A percentile compares a stretch with the other conserved stretches of the same genome.
Conservation (phyloP, 2,888 invertebrate species). For the Cantharis flavilabris region DNA sequence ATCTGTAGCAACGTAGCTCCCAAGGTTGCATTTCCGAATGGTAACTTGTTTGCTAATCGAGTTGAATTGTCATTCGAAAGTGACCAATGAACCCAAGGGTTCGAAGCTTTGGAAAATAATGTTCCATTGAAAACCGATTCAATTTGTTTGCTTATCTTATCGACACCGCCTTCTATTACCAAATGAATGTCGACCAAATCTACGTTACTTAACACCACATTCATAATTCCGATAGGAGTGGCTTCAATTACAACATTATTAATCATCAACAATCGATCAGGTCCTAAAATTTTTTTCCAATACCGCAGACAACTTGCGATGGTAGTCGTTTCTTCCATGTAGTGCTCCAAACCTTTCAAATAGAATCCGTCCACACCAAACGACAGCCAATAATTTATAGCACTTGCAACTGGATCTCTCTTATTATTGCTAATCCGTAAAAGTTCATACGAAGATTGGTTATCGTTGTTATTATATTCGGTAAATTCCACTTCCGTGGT, state of each 20-base stretch:
- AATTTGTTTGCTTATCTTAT: slow-evolving; percentile 63
- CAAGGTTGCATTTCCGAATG: slow-evolving; percentile 65
- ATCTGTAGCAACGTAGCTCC: slow-evolving; percentile 75
- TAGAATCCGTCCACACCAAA: slow-evolving; percentile 89
- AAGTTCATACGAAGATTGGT: slow-evolving; percentile 37
- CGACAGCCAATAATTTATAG: slow-evolving; percentile 70
- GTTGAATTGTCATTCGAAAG: slow-evolving; percentile 68
- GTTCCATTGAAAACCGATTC: slow-evolving; percentile 61
- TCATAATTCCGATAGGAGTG: slow-evolving; percentile 57
- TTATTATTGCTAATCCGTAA: slow-evolving; percentile 22
- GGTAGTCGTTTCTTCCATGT: slow-evolving; percentile 65
- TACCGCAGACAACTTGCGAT: slow-evolving; percentile 60
- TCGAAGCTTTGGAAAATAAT: slow-evolving; percentile 64
- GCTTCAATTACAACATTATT: slow-evolving; percentile 62
- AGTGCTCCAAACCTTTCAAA: slow-evolving; percentile 76
- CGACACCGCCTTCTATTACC: slow-evolving; percentile 62
- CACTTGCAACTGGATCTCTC: slow-evolving; percentile 60
- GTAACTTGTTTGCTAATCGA: slow-evolving; percentile 63
- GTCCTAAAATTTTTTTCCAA: slow-evolving; percentile 72
- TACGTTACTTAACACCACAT: slow-evolving; percentile 66
- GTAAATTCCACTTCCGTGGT: slow-evolving; percentile 27
- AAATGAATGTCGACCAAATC: slow-evolving; percentile 75
- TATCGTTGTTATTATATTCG: slow-evolving; percentile 34
- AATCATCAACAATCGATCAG: slow-evolving; percentile 68
- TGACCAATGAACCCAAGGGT: slow-evolving; percentile 83